Base-by-base conservation (phyloP, 2,888 invertebrate species). In the Idaea straminata region DNA sequence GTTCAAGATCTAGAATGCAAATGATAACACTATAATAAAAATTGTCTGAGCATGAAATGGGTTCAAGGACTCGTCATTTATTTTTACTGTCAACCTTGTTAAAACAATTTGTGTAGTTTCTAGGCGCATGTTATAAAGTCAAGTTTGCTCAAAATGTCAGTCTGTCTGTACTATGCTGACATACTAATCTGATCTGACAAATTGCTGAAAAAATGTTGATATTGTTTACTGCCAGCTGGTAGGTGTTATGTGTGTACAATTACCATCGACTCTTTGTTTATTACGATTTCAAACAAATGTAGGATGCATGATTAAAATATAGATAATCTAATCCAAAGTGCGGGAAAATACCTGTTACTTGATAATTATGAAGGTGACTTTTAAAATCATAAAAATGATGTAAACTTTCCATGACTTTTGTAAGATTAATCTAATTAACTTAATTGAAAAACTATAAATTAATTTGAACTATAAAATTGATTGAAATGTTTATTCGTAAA, bases 11-110 rank as follows among this genome's bases (percentile, higher is more conserved):
- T 47, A 47, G 10, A 13, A 7, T 47, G 6, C 47, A 47, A 47
- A 47, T 10, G 47, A 47, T 13, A 13, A 47, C 47, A 47, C 47
- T 47, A 25, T 25, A 47, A 47, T 47, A 47, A 47, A 47, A 47
- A 10, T 47, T 34, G 61, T 38, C 36, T 47, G 47, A 47, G 47
- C 47, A 47, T 47, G 47, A 47, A 47, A 47, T 47, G 10, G 36
- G 61, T 67, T 64, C 66, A 69, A 69, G 69, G 69, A 59, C 59
- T 57, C 57, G 6, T 36, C 36, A 36, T 36, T 36, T 7, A 7
- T 36, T 36, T 7, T 5, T 7, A 5, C 10, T 36, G 36, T 36
- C 5, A 36, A 10, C 10, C 36, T 47, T 47, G 47, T 25, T 25
- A 25, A 3, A 25, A 25, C 25, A 25, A 25, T 25, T 25, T 25